Evolutionary conservation across 2,888 invertebrate genomes (phyloP).

Genomic region (Dioctria linearis): DNA sequence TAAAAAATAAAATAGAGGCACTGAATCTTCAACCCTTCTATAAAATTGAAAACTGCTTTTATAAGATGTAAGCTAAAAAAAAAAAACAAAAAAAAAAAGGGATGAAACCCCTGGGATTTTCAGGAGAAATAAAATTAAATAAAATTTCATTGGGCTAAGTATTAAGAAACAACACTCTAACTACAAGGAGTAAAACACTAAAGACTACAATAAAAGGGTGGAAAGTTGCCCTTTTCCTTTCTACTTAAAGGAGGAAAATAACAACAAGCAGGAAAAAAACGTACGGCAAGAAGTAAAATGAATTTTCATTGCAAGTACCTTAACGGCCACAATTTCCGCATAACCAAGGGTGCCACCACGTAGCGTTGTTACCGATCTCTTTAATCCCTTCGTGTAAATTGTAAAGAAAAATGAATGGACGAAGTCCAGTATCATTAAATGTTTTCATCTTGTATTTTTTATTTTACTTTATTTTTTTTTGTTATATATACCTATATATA

Average conservation of each 20-base stretch:
- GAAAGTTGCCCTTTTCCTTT: constrained; percentile 24
- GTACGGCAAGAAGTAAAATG: constrained; percentile 53
- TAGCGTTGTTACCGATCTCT: constrained; percentile 93
- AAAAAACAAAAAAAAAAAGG: neutral
- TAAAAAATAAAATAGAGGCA: constrained; percentile 46
- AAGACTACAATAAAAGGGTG: constrained; percentile 34
- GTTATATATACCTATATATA: neutral
- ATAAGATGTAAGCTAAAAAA: neutral
- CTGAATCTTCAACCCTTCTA: constrained; percentile 6
- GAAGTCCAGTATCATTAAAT: constrained; percentile 38
- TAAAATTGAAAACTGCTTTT: constrained; percentile 38
- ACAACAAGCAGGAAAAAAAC: constrained; percentile 49
- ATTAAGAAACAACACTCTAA: constrained; percentile 34
- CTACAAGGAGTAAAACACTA: constrained; percentile 33
- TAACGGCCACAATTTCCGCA: constrained; percentile 97
- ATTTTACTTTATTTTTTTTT: neutral
- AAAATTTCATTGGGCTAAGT: constrained; percentile 14
- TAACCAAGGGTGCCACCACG: constrained; percentile 89
- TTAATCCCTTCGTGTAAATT: constrained; percentile 80
- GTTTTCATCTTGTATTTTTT: neutral
- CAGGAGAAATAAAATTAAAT: constrained; percentile 32
- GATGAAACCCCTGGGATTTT: neutral
- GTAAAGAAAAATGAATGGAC: constrained; percentile 35
- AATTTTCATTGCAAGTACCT: constrained; percentile 77
- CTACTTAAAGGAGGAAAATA: constrained; percentile 4